Percentiles rank a stretch among this genome's conserved stretches.
These are phyloP conservation scores for Volucella inanis DNA, from an alignment of 2,888 invertebrate genomes.

Conservation along the genomic window DNA sequence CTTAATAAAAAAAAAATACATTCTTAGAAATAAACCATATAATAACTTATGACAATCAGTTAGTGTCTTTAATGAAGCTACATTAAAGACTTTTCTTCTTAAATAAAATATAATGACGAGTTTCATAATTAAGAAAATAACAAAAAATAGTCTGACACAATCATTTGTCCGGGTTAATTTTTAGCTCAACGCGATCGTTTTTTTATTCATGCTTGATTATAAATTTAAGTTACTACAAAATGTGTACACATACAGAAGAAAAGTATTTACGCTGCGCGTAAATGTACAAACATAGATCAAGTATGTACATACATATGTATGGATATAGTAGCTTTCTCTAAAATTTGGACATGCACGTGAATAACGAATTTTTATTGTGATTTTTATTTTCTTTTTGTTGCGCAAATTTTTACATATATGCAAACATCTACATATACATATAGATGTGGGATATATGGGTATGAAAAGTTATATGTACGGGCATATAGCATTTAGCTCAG, in stretches of 20 bases:
- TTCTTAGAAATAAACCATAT: conserved; percentile 53
- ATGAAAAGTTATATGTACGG: not conserved
- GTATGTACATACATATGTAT: too few species aligned
- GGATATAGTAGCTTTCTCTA: not conserved
- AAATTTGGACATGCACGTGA: conserved; percentile 46
- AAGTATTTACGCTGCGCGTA: conserved; percentile 51
- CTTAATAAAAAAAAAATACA: conserved; percentile 18
- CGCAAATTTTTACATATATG: conserved; percentile 32
- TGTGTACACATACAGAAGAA: conserved; percentile 43
- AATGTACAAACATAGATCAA: not conserved
- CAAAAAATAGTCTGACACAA: conserved; percentile 33
- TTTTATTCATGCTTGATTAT: conserved; percentile 25
- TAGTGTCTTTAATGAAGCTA: conserved; percentile 43
- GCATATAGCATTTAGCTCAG: too few species aligned
- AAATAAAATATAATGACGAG: conserved; percentile 43
- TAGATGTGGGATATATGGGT: conserved; percentile 18
- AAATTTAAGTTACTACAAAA: conserved; percentile 46
- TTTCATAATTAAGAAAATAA: conserved; percentile 12
- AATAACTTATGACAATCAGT: conserved; percentile 52
- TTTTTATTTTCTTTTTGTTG: conserved; percentile 27
- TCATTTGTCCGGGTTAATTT: conserved; percentile 35
- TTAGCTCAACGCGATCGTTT: not conserved
- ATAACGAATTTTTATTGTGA: conserved; percentile 32
- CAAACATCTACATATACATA: conserved; percentile 1
- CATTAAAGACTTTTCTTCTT: conserved; percentile 35